Evolutionary conservation across 2,113 vertebrate species (phyloP).

Genomic region (Ictalurus punctatus): DNA sequence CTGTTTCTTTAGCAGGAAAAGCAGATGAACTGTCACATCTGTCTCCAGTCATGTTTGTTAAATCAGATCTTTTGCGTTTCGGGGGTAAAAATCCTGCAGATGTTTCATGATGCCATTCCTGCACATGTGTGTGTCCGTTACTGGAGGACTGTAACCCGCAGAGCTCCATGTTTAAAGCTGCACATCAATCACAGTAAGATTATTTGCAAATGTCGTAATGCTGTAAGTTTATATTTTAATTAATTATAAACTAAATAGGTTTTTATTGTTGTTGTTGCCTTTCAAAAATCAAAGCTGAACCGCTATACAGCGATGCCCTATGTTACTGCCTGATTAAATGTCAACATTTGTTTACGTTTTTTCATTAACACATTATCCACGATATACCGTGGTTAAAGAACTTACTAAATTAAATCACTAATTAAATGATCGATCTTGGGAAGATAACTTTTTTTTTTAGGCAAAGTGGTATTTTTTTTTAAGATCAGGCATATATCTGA

Average conservation of each 20-base stretch:
- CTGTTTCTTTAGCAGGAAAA: constrained; percentile 7
- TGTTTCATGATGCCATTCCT: constrained; percentile 15
- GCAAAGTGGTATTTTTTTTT: not conserved
- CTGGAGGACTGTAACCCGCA: constrained; percentile 9
- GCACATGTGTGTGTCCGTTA: not conserved
- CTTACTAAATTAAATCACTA: too few species aligned
- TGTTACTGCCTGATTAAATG: constrained; percentile 25
- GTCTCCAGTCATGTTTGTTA: constrained; percentile 1
- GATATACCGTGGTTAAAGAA: not conserved
- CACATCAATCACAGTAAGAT: not conserved
- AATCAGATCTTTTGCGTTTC: constrained; percentile 54
- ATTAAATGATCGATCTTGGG: too few species aligned
- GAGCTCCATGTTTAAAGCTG: constrained; percentile 25
- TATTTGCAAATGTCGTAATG: not conserved
- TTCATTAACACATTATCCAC: not conserved
- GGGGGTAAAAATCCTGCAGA: constrained; percentile 27
- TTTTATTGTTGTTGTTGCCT: not conserved
- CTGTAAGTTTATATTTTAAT: not conserved
- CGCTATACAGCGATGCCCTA: not conserved
- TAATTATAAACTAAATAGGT: not conserved
- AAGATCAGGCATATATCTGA: not conserved
- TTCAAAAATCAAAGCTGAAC: constrained; percentile 21
- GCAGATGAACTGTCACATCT: not conserved
- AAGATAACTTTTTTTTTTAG: not conserved
- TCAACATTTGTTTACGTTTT: not conserved